These are phyloP conservation scores for Upupa epops DNA, from an alignment of 2,113 vertebrate genomes.

Conservation along the genomic window DNA sequence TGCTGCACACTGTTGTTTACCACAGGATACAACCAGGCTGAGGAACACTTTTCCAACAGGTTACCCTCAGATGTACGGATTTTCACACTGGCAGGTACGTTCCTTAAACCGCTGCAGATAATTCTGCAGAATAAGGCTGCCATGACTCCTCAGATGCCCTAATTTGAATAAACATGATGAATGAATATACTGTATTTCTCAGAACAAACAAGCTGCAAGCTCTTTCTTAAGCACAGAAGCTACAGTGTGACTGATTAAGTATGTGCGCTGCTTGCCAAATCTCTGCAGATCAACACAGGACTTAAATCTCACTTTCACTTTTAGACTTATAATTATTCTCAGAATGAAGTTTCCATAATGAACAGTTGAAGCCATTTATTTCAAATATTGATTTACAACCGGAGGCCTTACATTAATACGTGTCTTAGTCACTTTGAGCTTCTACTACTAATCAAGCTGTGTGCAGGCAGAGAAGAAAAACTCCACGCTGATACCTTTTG, in stretches of 20 bases:
- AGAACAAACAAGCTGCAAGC: constrained; percentile 43
- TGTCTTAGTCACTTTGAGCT: constrained; percentile 44
- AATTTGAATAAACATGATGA: constrained; percentile 43
- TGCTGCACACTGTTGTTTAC: background rate
- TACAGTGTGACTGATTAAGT: constrained; percentile 45
- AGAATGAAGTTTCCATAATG: constrained; percentile 64
- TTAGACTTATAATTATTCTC: constrained; percentile 66
- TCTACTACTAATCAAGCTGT: constrained; percentile 39
- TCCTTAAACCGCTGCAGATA: background rate
- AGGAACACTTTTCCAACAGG: background rate
- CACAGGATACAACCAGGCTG: background rate
- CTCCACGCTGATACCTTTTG: background rate
- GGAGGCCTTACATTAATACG: constrained; percentile 43
- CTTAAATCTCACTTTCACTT: constrained; percentile 71
- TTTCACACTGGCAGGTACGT: background rate
- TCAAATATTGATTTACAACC: constrained; percentile 71
- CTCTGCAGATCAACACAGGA: constrained; percentile 61
- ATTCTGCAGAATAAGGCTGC: background rate
- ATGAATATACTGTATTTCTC: constrained; percentile 37
- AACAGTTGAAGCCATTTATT: constrained; percentile 62
- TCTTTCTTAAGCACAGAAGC: constrained; percentile 20
- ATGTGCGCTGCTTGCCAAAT: constrained; percentile 59
- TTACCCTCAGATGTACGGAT: background rate
- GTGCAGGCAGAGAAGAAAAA: constrained; percentile 28
- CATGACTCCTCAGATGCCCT: background rate